phyloP scores from a whole-genome alignment of 1,140 invertebrate species.

The Drosophila simulans region DNA sequence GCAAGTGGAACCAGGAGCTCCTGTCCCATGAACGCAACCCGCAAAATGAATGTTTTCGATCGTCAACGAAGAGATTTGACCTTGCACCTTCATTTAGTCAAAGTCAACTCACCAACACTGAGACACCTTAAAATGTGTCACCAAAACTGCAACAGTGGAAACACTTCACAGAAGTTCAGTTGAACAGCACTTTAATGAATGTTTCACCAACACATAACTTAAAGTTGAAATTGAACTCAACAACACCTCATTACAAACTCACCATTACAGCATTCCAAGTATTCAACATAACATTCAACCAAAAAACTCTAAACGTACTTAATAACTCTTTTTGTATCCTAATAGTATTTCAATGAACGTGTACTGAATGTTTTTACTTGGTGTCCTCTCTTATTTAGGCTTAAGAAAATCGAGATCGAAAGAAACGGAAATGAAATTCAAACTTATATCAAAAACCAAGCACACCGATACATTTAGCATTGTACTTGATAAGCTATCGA shows the following conservation, averaged over 20 bases:
- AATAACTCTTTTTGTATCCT: constrained; percentile 47
- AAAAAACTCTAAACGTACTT: constrained; percentile 24
- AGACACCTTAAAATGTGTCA: background rate
- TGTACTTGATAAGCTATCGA: constrained; percentile 58
- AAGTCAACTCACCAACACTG: constrained; percentile 20
- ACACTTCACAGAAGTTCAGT: no score
- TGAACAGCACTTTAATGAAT: no score
- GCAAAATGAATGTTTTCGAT: constrained; percentile 62
- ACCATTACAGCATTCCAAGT: constrained; percentile 5
- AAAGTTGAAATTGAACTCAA: background rate
- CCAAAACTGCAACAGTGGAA: background rate
- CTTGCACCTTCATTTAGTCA: constrained; percentile 24
- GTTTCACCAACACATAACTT: background rate
- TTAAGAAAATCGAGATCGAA: constrained; percentile 32
- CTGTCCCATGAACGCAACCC: constrained; percentile 50
- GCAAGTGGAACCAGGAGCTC: constrained; percentile 50
- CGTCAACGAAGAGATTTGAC: constrained; percentile 57
- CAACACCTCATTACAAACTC: background rate
- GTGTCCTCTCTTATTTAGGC: constrained; percentile 63
- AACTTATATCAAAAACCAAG: constrained; percentile 77
- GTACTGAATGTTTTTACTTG: constrained; percentile 78
- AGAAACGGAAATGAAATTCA: constrained; percentile 44
- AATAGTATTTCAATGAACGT: constrained; percentile 54
- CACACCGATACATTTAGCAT: constrained; percentile 80
- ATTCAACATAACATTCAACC: constrained; percentile 13